phyloP scores from a whole-genome alignment of 2,113 vertebrate species.

The Pimephales promelas region DNA sequence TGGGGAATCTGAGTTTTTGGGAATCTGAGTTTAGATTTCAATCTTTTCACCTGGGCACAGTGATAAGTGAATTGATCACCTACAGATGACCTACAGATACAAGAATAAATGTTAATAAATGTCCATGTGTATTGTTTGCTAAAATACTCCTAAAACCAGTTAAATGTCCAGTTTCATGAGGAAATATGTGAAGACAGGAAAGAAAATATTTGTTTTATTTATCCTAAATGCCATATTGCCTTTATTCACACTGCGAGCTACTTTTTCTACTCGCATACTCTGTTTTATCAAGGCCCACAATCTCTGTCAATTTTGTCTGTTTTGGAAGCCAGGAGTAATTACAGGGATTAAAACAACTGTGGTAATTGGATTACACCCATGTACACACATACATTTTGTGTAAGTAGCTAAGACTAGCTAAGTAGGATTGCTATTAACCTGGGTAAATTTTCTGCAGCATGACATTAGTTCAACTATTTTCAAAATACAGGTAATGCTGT shows the following conservation, averaged over 20 bases:
- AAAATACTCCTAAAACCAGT: too few relatives aligned
- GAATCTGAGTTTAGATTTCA: background rate
- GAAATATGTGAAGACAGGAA: too few relatives aligned
- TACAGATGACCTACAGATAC: too few relatives aligned
- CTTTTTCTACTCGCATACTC: slow-evolving; percentile 4
- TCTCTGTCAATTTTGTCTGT: slow-evolving; percentile 57
- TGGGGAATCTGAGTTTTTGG: too few relatives aligned
- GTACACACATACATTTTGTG: too few relatives aligned
- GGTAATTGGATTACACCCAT: slow-evolving; percentile 65
- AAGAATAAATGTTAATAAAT: too few relatives aligned
- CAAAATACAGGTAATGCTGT: background rate
- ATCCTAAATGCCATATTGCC: background rate
- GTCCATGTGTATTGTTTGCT: too few relatives aligned
- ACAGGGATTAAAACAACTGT: slow-evolving; percentile 61
- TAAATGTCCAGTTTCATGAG: too few relatives aligned
- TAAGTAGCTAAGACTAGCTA: too few relatives aligned
- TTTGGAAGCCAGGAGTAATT: slow-evolving; percentile 67
- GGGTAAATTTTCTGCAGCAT: background rate
- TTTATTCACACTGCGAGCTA: background rate
- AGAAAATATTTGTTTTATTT: too few relatives aligned
- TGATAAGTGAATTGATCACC: background rate
- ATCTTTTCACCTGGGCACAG: slow-evolving; percentile 46
- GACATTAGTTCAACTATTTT: background rate
- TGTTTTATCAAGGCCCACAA: slow-evolving; percentile 51
- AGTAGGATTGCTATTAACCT: background rate